Conservation (phyloP, 2,888 invertebrate genomes). For the Euphydryas editha region DNA sequence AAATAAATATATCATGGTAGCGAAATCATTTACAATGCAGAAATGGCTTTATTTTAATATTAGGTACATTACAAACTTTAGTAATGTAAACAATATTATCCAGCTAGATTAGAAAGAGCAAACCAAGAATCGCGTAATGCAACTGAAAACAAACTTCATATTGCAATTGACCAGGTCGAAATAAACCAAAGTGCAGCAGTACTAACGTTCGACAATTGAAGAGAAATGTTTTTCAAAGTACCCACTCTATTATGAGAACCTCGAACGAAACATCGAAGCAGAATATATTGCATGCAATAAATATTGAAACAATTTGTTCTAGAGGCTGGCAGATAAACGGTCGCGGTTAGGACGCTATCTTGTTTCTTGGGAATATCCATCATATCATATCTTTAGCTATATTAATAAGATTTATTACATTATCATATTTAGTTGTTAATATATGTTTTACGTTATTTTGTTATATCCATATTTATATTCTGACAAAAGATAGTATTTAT, state of each 20-base stretch:
- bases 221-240: slow-evolving; percentile 1
- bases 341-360: slow-evolving; percentile 18
- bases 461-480: not conserved
- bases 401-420: slow-evolving; percentile 24
- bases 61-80: too few relatives aligned
- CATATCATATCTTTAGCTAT: slow-evolving; percentile 25
- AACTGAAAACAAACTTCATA: too few relatives aligned
- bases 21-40: too few relatives aligned
- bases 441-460: not conserved
- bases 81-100: too few relatives aligned
- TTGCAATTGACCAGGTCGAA: not conserved
- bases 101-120: too few relatives aligned
- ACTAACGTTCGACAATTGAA: not conserved
- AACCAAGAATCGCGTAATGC: too few relatives aligned
- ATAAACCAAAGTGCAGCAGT: not conserved
- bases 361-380: slow-evolving; percentile 18
- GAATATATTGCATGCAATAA: slow-evolving; percentile 13
- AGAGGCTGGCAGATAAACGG: slow-evolving; percentile 1
- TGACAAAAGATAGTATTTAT: not conserved
- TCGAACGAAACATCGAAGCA: not conserved
- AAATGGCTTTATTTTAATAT: too few relatives aligned
- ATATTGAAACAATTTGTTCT: slow-evolving; percentile 13
- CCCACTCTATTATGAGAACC: not conserved
- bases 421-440: not conserved
- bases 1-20: too few relatives aligned